Evolutionary conservation across 2,797 vertebrate genomes (phyloP).

Genomic region (Oreortyx pictus): DNA sequence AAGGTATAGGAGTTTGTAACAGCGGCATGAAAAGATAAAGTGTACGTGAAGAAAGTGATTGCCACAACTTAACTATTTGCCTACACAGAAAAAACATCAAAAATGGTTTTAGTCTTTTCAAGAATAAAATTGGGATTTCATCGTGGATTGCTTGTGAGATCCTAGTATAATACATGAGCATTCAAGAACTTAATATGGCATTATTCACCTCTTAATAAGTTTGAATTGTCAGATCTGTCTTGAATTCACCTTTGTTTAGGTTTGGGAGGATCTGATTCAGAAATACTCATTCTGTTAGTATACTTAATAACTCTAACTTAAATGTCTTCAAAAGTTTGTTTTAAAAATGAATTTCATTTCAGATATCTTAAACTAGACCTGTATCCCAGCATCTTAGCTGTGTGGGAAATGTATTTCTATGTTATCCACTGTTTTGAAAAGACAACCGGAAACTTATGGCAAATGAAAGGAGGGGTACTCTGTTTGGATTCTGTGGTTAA

Average conservation of each 20-base stretch:
- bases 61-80: neutral
- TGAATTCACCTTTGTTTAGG: slow-evolving; percentile 11
- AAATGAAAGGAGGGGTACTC: neutral
- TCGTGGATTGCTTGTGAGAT: neutral
- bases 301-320: neutral
- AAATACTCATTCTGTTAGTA: neutral
- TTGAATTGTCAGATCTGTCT: neutral
- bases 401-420: neutral
- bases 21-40: neutral
- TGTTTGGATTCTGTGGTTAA: neutral
- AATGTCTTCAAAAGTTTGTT: neutral
- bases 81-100: neutral
- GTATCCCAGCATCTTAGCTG: neutral
- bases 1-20: neutral
- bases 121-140: neutral
- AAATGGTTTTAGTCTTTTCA: neutral
- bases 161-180: neutral
- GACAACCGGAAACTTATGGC: neutral
- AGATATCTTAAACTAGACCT: neutral
- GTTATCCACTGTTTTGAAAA: neutral
- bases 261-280: slow-evolving; percentile 17
- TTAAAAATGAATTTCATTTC: neutral
- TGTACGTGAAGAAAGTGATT: neutral
- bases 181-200: neutral
- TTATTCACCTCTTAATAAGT: neutral